Evolutionary conservation across 2,888 invertebrate species (phyloP), one percentile per base, ranked within the genome.

Genomic region (Polydrusus pterygomalis): DNA sequence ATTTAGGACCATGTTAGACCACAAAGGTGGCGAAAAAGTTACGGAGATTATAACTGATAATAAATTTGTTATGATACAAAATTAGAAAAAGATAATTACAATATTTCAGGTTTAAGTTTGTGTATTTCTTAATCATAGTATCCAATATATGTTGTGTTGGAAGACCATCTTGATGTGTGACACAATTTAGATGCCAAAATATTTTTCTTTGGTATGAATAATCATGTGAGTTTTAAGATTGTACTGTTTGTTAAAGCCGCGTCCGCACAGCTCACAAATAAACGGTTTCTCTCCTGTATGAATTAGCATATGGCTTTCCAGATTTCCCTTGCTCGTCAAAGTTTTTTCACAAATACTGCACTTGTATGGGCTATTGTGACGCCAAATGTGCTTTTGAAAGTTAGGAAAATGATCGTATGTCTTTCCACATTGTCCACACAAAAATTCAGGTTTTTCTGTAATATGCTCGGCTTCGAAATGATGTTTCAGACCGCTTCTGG

Each of bases 311-410:
- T 79, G 78, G 25, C 63, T 56, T 40, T 51, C 56, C 17, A 74
- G 74, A 65, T 58, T 54, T 10, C 38, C 30, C 17, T 38, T 47
- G 20, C 25, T 54, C 6, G 70, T 65, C n/a, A 80, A 20, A 20
- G 38, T 83, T 76, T 88, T 88, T 80, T 88, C 87, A 68, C 87
- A 73, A 30, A 86, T 47, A 87, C 84, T 78, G 87, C 87, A 72
- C 88, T 88, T 20, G 86, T 18, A 64, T 64, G 65, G 25, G 5
- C 25, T 25, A 25, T 45, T 51, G 49, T 72, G 72, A 0, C 13
- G 15, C 3, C 20, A 8, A 2, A 65, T 15, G 70, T 85, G 85
- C 11, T 80, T 78, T 58, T 79, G 72, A 34, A 80, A 77, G 7
- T 71, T 75, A 10, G 67, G 65, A 11, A 74, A 72, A 40, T 74